These are phyloP conservation scores for Coecobrya sp. DNA, from an alignment of 2,888 invertebrate genomes.

Conservation along the genomic window DNA sequence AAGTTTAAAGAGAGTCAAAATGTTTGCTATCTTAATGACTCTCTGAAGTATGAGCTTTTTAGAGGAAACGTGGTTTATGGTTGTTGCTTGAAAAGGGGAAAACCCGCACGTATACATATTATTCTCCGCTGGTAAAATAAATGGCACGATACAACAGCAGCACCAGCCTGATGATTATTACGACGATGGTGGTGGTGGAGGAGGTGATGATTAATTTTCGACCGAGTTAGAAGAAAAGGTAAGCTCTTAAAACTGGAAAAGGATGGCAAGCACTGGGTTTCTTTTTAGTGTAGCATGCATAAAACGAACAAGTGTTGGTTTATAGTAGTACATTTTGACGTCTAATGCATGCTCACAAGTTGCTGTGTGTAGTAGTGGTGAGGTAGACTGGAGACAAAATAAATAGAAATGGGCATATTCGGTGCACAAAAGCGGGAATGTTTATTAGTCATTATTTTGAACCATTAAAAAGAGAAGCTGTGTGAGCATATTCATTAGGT, in stretches of 20 bases:
- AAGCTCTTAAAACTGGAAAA: constrained; percentile 33
- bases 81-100: constrained; percentile 30
- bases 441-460: constrained; percentile 59
- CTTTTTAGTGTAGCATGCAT: background rate
- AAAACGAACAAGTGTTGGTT: background rate
- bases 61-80: constrained; percentile 46
- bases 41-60: constrained; percentile 44
- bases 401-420: constrained; percentile 9
- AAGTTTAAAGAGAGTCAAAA: constrained; percentile 50
- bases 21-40: constrained; percentile 56
- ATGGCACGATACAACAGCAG: constrained; percentile 30
- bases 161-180: constrained; percentile 2
- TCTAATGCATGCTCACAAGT: background rate
- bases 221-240: constrained; percentile 33
- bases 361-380: too few species aligned
- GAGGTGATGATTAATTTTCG: constrained; percentile 54
- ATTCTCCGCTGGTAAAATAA: constrained; percentile 12
- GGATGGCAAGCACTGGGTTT: constrained; percentile 36
- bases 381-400: background rate
- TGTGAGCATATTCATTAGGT: background rate
- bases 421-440: constrained; percentile 42
- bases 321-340: constrained; percentile 5
- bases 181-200: background rate
- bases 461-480: constrained; percentile 25
- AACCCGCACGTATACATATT: background rate